These are phyloP conservation scores for Sebastes hubbsi DNA, from an alignment of 2,797 vertebrate species.

Conservation along the genomic window DNA sequence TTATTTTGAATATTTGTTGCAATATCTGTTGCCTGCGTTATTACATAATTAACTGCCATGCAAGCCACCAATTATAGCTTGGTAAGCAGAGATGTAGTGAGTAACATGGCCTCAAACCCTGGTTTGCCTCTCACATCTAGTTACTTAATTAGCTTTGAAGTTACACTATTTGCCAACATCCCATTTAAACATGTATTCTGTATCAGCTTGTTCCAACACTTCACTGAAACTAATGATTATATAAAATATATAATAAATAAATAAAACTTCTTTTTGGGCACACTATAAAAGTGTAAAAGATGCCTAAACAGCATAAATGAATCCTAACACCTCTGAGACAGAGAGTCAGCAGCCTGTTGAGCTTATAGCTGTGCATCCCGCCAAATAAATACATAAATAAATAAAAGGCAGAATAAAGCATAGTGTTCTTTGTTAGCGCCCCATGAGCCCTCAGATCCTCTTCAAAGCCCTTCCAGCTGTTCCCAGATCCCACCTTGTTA, in stretches of 20 bases:
- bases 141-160: constrained; percentile 54
- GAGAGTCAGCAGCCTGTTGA: constrained; percentile 49
- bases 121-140: constrained; percentile 15
- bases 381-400: constrained; percentile 32
- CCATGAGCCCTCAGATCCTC: background rate
- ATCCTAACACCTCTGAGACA: constrained; percentile 15
- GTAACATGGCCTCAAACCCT: constrained; percentile 5
- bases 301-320: constrained; percentile 41
- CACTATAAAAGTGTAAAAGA: constrained; percentile 23
- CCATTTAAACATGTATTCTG: constrained; percentile 25
- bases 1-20: background rate
- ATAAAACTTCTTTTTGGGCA: background rate
- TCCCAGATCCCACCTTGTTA: constrained; percentile 7
- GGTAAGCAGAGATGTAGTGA: background rate
- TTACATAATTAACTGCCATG: background rate
- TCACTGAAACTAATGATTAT: constrained; percentile 8
- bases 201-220: constrained; percentile 16
- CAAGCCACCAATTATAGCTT: constrained; percentile 6
- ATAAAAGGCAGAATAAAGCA: constrained; percentile 8
- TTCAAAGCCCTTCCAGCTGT: constrained; percentile 5
- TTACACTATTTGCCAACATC: constrained; percentile 2
- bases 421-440: background rate
- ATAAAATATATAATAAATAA: background rate
- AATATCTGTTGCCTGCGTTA: background rate
- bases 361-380: background rate